phyloP scores from a whole-genome alignment of 2,888 invertebrate species.

The Tetheella fluctuosa region DNA sequence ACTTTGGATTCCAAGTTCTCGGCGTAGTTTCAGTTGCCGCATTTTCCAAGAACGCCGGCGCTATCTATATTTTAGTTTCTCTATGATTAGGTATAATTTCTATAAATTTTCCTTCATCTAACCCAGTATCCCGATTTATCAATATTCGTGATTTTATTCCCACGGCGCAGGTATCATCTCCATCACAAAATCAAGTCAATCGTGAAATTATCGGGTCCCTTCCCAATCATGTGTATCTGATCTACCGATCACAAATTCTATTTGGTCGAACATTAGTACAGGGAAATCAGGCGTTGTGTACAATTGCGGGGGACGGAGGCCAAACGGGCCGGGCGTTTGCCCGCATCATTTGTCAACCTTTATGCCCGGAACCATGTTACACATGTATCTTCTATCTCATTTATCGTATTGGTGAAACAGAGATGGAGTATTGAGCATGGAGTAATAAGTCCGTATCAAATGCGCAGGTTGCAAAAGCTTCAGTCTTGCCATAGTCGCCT shows the following conservation, averaged over 20 bases:
- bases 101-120: too few relatives aligned
- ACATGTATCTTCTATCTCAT: conserved; percentile 32
- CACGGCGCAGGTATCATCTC: conserved; percentile 6
- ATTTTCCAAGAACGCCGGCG: too few relatives aligned
- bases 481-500: background rate
- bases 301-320: conserved; percentile 22
- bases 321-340: conserved; percentile 30
- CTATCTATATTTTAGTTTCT: too few relatives aligned
- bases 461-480: background rate
- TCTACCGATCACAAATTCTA: conserved; percentile 31
- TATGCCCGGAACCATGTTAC: conserved; percentile 19
- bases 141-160: background rate
- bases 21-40: too few relatives aligned
- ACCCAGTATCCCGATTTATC: background rate
- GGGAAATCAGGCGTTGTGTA: conserved; percentile 17
- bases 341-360: conserved; percentile 50
- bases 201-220: conserved; percentile 40
- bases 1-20: too few relatives aligned
- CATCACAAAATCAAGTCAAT: conserved; percentile 26
- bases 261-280: conserved; percentile 36
- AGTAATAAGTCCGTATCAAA: conserved; percentile 6
- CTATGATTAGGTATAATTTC: too few relatives aligned
- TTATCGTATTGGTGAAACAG: conserved; percentile 28
- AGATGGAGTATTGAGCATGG: background rate
- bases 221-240: conserved; percentile 29